Base-by-base conservation (phyloP, 2,113 vertebrate genomes). In the Nematolebias whitei region DNA sequence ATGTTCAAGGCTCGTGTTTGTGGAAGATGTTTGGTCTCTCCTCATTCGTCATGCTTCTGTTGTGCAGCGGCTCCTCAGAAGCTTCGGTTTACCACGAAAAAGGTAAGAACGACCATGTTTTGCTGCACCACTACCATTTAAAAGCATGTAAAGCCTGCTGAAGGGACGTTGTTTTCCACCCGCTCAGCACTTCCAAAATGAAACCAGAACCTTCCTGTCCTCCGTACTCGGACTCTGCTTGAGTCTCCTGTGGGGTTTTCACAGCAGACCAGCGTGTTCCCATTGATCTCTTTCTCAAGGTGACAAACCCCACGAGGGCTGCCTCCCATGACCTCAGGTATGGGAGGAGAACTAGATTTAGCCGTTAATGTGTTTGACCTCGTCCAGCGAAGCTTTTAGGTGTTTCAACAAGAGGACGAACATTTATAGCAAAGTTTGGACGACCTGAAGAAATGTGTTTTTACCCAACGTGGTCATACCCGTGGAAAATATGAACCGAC, bases 61-160 rank as follows among this genome's bases (percentile, higher is more conserved):
- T 85, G 35, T 74, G 43, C 62, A 19, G 26, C 0, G 38, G 64
- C 66, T 56, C 51, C 61, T 79, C 85, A 13, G 84, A 87, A 47
- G 88, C 84, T n/a, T 84, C 88, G 2, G 1, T 87, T 0, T 89
- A 85, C 69, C 84, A 81, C 41, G 67, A 66, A 47, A 83, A 70
- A 89, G 87, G 87, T 89, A 78, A 76, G 80, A 43, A 35, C 19
- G 32, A 1, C 38, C 60, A 6, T 32, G 39, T 26, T 68, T 26
- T 12, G n/a, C 24, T 43, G 16, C 20, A 14, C 7, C 22, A n/a
- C 32, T 44, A 61, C 39, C 53, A 19, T 6, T 63, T 32, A 54
- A 45, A 49, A 57, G 39, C 29, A 38, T 60, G 23, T 55, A 23
- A 16, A 6, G 14, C 19, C n/a, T 53, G 50, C 5, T 14, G 11